Base-by-base conservation (phyloP, 2,888 invertebrate species). In the Ectemnius lituratus region DNA sequence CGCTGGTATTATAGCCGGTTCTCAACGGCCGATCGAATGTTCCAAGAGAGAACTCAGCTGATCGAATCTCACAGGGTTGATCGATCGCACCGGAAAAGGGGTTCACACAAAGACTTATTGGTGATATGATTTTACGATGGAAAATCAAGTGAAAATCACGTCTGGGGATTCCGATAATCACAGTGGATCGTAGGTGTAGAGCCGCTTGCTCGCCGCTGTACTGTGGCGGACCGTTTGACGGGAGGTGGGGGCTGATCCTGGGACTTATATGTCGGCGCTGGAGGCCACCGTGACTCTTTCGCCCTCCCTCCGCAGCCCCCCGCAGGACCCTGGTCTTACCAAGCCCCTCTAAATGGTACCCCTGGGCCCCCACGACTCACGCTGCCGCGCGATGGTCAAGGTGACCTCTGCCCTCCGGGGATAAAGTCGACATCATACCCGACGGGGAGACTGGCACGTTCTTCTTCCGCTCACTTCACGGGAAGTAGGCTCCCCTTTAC, bases 181-280 rank as follows among this genome's bases (percentile, higher is more conserved):
- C 46, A 23, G 65, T 78, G 70, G 65, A 67, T 80, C 73, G 78
- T 73, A 81, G 66, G 63, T 80, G 75, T 75, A 62, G 66, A 74
- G 37, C 72, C 75, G 75, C 76, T 73, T 84, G 83, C 79, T 85
- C 78, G 78, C 80, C 80, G 79, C 69, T 80, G 83, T 81, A 81
- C 79, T 79, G 85, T 84, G 80, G 81, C 83, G 82, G 83, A 84
- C 82, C 85, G 88, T 85, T 88, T 88, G 86, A 87, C 80, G 81
- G 57, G 67, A 81, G 80, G 88, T 88, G 88, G 88, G 89, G 88
- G 84, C 84, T 85, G 72, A 71, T 80, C 80, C 82, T 79, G 84
- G 83, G 83, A 86, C 87, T 89, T 89, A 87, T 89, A 89, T 89
- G 86, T 86, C 82, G 82, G 79, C 81, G 81, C 68, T 85, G 88